Evolutionary conservation across 2,797 vertebrate genomes (phyloP), one percentile per base, ranked within the genome.

Genomic region (Crenichthys baileyi): DNA sequence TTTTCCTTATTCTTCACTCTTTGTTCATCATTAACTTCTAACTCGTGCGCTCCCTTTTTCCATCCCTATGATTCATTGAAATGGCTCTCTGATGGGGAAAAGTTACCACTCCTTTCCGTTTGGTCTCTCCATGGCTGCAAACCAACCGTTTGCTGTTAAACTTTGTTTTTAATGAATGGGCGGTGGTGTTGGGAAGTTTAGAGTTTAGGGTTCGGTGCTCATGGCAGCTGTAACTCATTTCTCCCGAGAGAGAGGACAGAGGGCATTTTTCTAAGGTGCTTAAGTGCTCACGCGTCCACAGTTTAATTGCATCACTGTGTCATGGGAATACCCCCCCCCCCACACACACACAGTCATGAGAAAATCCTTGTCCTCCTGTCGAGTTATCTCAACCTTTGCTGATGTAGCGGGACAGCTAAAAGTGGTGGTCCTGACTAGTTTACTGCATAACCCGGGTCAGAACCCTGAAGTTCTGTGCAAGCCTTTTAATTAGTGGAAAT

Each of bases 11-110:
- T 79, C 44, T 87, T 81, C 58, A 60, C 78, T 82, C 31, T 86
- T 82, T 75, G 90, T 95, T 95, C 88, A 92, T 94, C 70, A 94
- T 95, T 94, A 95, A 94, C 93, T 91, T 60, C 31, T 67, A 85
- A 82, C 79, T 76, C 24, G 63, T 89, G 87, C 94, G 76, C 65
- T 91, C 83, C 31, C 18, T 83, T 94, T 94, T 93, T 93, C 89
- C 89, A 85, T 86, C 70, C 65, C 76, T 82, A 82, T 94, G 94
- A 95, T 94, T 95, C 90, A 93, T 92, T 94, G 88, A 94, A 93
- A 87, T 76, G 83, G 72, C 80, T 84, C 73, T 80, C 44, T 46
- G 12, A 2, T 83, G 67, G 83, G 85, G 88, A 86, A 87, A 86
- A 55, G 60, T 74, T 68, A 18, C 63, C 70, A 83, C 80, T 91